Conservation (phyloP, 2,888 invertebrate species). For the Mantis religiosa region DNA sequence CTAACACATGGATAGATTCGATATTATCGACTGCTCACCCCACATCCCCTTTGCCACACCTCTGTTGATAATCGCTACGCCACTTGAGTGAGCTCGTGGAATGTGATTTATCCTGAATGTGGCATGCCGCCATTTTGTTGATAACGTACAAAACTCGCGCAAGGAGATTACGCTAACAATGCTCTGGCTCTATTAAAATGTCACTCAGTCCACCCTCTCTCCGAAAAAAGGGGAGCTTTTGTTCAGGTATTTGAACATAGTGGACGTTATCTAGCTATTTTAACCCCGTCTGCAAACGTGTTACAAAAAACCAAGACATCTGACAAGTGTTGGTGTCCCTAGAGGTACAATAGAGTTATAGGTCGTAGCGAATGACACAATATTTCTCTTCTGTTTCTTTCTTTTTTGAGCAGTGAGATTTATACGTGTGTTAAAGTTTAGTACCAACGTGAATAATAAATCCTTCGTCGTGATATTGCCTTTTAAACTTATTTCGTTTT, state of each 20-base stretch:
- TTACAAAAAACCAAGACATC: neutral
- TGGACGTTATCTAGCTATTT: neutral
- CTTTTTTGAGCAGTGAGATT: neutral
- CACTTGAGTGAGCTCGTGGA: neutral
- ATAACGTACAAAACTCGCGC: neutral
- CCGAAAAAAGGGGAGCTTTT: neutral
- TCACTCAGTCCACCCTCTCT: neutral
- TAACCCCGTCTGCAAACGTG: neutral
- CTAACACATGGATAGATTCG: conserved; percentile 6
- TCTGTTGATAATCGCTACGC: neutral
- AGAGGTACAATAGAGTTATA: neutral
- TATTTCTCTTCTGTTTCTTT: neutral
- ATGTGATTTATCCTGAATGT: neutral
- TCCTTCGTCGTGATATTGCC: neutral
- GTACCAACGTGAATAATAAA: neutral
- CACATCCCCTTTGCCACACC: neutral
- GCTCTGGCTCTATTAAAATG: neutral
- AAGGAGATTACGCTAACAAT: neutral
- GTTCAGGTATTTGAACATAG: neutral
- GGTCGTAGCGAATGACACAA: neutral
- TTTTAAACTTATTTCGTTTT: neutral
- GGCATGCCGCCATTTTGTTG: neutral
- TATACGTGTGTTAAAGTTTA: neutral
- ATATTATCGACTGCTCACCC: neutral
- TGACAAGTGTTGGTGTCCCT: neutral